Conservation (phyloP, 1,140 invertebrate genomes). For the Trachymyrmex cornetzi region DNA sequence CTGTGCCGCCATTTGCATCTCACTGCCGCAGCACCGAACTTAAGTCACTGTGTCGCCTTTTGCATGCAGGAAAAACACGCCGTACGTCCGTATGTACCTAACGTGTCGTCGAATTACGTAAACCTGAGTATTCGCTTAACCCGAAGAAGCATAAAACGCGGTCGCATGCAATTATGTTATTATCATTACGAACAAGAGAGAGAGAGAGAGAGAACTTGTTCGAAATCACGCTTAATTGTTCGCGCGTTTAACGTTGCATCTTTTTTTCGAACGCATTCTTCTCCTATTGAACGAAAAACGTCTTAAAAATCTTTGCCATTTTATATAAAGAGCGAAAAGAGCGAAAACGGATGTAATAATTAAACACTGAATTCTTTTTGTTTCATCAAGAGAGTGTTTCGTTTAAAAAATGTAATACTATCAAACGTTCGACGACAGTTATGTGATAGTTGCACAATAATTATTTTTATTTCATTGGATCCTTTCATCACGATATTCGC, state of each 20-base stretch:
- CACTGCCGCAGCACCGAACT: background rate
- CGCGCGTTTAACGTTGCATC: background rate
- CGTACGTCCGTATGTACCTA: conserved; percentile 13
- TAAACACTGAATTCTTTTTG: background rate
- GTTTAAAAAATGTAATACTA: background rate
- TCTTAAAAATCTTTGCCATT: background rate
- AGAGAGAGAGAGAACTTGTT: background rate
- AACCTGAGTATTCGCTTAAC: conserved; percentile 31
- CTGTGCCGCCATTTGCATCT: conserved; percentile 55
- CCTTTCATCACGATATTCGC: background rate
- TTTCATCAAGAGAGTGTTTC: background rate
- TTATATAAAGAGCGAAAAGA: background rate
- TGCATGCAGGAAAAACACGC: conserved; percentile 47
- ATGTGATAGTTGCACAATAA: background rate
- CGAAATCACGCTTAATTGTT: conserved; percentile 12
- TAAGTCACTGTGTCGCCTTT: conserved; percentile 12
- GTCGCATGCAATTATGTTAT: conserved; percentile 46
- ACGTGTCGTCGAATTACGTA: conserved; percentile 53
- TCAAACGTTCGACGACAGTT: background rate
- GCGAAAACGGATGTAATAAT: background rate
- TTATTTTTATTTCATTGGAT: background rate
- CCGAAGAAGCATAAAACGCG: conserved; percentile 16
- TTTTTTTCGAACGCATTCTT: conserved; percentile 11
- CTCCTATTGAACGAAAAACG: background rate
- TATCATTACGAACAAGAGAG: background rate